A percentile compares a stretch with the other conserved stretches of the same genome.
Evolutionary conservation across 2,888 invertebrate species (phyloP).

Genomic region (Galeruca laticollis): DNA sequence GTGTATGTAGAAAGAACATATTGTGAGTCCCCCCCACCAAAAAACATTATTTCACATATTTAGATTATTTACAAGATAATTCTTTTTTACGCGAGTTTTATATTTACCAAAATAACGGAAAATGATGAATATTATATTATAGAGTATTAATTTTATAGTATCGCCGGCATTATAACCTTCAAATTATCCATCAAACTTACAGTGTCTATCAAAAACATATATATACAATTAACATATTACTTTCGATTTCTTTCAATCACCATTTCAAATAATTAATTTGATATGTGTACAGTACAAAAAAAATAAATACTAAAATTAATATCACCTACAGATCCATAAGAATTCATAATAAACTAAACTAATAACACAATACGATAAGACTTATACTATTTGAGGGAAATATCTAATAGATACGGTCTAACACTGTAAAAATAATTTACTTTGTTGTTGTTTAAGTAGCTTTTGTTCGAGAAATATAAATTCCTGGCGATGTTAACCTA

Average conservation of each 20-base stretch:
- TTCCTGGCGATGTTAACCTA: too few relatives aligned
- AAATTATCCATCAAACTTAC: background rate
- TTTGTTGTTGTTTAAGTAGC: too few relatives aligned
- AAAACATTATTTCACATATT: background rate
- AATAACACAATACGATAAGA: slow-evolving; percentile 27
- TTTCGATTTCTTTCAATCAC: background rate
- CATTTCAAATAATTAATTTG: slow-evolving; percentile 41
- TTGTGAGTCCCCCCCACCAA: too few relatives aligned
- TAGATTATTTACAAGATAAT: background rate
- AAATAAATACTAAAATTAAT: slow-evolving; percentile 46
- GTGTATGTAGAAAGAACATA: too few relatives aligned
- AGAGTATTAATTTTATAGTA: too few relatives aligned
- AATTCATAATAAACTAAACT: slow-evolving; percentile 28
- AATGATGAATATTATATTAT: too few relatives aligned
- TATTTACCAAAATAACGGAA: background rate
- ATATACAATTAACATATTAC: slow-evolving; percentile 1
- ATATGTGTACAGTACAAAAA: slow-evolving; percentile 55
- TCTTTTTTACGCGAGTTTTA: background rate
- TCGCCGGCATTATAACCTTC: too few relatives aligned
- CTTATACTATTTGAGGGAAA: too few relatives aligned
- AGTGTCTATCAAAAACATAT: background rate
- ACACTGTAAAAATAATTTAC: too few relatives aligned
- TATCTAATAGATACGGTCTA: too few relatives aligned
- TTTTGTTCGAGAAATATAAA: too few relatives aligned
- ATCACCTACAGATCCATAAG: slow-evolving; percentile 43